Base-by-base conservation (phyloP, 2,113 vertebrate genomes). In the Nothocercus julius region DNA sequence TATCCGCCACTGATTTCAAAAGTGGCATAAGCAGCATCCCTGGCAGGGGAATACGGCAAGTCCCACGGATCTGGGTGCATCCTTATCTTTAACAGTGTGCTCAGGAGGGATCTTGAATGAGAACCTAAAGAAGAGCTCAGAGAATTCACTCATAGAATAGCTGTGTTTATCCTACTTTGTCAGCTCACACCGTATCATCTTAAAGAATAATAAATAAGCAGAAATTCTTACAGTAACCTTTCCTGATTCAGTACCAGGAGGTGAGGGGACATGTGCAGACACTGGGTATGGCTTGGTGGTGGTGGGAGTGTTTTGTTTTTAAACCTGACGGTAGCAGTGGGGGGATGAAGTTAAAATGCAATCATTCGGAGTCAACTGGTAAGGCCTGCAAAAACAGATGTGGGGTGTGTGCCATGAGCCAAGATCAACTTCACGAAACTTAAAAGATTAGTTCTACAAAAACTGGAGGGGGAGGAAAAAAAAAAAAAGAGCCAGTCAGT, bases 331-430 rank as follows among this genome's bases (percentile, higher is more conserved):
- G 95, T 96, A 95, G 93, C 93, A 74, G 82, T 59, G 67, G 51
- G 73, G 87, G 64, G 56, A 78, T 27, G 74, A 93, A 91, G 82
- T 85, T 89, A 75, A 97, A 97, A 93, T 32, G 63, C 28, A 72
- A 44, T 93, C 75, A 82, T 82, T 89, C 92, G 11, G 40, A 91
- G 76, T 92, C 95, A 92, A 77, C 86, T 66, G n/a, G 84, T 81
- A 92, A 93, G 63, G 64, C 61, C 88, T 92, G 94, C 81, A 89
- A 95, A 97, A 97, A 95, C 95, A 97, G 93, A 97, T 96, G 91
- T 90, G 95, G 85, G 82, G 69, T 90, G 74, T 82, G 78, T 86
- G 87, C 75, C 82, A 47, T 83, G 76, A 93, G 95, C 94, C 94
- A 94, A 96, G 93, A 95, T 94, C 92, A 96, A 94, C 94, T 86